Conservation (phyloP, 2,797 vertebrate genomes). For the Podargus strigoides region DNA sequence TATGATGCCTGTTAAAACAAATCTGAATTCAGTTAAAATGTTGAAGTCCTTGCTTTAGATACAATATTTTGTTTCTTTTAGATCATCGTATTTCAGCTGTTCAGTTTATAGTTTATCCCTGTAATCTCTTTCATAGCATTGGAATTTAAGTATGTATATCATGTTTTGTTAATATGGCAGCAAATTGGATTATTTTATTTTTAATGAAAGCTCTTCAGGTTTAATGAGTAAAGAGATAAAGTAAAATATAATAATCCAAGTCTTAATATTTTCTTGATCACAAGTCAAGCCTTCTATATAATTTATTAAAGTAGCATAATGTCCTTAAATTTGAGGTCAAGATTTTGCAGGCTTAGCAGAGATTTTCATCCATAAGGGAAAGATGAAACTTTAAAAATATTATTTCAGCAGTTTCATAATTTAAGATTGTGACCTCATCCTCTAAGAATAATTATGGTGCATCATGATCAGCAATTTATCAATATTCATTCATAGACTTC, state of each 20-base stretch:
- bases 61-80: not conserved
- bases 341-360: slow-evolving; percentile 65
- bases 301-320: slow-evolving; percentile 66
- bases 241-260: slow-evolving; percentile 32
- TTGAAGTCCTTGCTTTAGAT: not conserved
- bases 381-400: slow-evolving; percentile 70
- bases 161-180: slow-evolving; percentile 7
- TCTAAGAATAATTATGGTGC: slow-evolving; percentile 53
- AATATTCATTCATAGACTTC: slow-evolving; percentile 34
- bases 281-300: slow-evolving; percentile 65
- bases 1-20: not conserved
- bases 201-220: slow-evolving; percentile 34
- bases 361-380: slow-evolving; percentile 66
- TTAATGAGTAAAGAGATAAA: slow-evolving; percentile 60
- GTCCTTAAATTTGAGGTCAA: slow-evolving; percentile 72
- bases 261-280: slow-evolving; percentile 70
- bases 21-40: not conserved
- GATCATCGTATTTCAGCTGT: not conserved
- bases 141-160: not conserved
- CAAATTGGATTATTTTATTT: slow-evolving; percentile 3
- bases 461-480: slow-evolving; percentile 47
- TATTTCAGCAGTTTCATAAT: slow-evolving; percentile 70
- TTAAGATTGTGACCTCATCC: slow-evolving; percentile 63
- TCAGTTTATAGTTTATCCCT: not conserved
- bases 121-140: not conserved